Base-by-base conservation (phyloP, 2,113 vertebrate genomes). In the Okapia johnstoni region DNA sequence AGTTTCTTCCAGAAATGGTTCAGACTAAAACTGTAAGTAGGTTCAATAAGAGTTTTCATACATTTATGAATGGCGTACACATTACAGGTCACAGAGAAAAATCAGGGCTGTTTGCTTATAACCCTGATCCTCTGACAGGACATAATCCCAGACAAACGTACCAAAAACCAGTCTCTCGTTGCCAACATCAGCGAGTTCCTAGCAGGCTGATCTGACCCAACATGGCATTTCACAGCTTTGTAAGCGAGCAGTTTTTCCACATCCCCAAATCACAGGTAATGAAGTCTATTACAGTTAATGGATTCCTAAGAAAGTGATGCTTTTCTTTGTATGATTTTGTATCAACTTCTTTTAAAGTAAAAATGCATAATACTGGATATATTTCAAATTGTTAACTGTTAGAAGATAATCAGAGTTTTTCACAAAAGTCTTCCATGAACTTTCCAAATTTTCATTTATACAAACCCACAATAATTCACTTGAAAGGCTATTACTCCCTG, bases 391-490 rank as follows among this genome's bases (percentile, higher is more conserved):
- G 55, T 81, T 85, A 94, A 97, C 16, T 91, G n/a, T 86, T 83
- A 97, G 88, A 90, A 52, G 96, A 84, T 79, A 93, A 85, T 77
- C 50, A 77, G 55, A 94, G 70, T 95, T 90, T 70, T 85, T 97
- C 70, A 88, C 52, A 33, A 16, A 76, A 95, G 85, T 66, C 79
- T 97, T 93, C 55, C 60, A 83, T 43, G 43, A 93, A 97, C 94
- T 88, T 97, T 91, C 61, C 77, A 88, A 95, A 96, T 88, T 66
- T 94, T 77, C 88, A 2, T 92, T 97, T 86, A 88, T 73, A 84
- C 60, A 87, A 95, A 95, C 13, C 12, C 11, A 54, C n/a, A 79
- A 91, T 57, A 90, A 95, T 57, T 94, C 33, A 95, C 83, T 66
- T 4, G 13, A 96, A 96, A 90, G 66, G 36, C 85, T 60, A 88